Conservation (phyloP, 2,797 vertebrate genomes). For the Champsocephalus gunnari region DNA sequence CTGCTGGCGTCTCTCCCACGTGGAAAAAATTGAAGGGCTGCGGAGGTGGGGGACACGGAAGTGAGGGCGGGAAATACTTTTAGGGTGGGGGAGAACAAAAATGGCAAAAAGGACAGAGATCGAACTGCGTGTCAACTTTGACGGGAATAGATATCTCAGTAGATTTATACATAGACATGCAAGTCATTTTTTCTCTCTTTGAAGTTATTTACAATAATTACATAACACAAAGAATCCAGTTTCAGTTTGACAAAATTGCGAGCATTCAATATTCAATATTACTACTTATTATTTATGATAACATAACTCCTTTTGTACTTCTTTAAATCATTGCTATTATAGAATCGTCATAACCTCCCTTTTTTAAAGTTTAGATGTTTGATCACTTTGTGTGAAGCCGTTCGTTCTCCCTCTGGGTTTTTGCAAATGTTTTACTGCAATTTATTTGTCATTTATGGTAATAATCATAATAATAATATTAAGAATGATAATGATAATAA, state of each 20-base stretch:
- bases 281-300: slow-evolving; percentile 83
- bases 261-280: slow-evolving; percentile 87
- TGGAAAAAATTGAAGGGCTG: not conserved
- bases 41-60: not conserved
- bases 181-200: slow-evolving; percentile 88
- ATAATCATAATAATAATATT: slow-evolving; percentile 61
- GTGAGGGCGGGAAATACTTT: slow-evolving; percentile 1
- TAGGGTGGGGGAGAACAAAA: slow-evolving; percentile 13
- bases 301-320: slow-evolving; percentile 80
- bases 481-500: slow-evolving; percentile 56
- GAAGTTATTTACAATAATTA: slow-evolving; percentile 91
- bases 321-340: slow-evolving; percentile 79
- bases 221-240: slow-evolving; percentile 88
- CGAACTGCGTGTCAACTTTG: slow-evolving; percentile 80
- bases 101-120: slow-evolving; percentile 68
- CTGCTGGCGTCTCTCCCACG: slow-evolving; percentile 25
- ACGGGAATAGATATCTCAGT: slow-evolving; percentile 85
- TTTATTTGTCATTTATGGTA: slow-evolving; percentile 62
- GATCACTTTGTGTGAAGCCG: slow-evolving; percentile 69
- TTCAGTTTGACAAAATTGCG: slow-evolving; percentile 88
- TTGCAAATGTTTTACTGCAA: slow-evolving; percentile 75
- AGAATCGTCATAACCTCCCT: slow-evolving; percentile 69
- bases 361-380: slow-evolving; percentile 57
- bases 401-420: slow-evolving; percentile 69
- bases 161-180: slow-evolving; percentile 90